phyloP scores from a whole-genome alignment of 1,140 invertebrate genomes.

The Drosophila watanabei region DNA sequence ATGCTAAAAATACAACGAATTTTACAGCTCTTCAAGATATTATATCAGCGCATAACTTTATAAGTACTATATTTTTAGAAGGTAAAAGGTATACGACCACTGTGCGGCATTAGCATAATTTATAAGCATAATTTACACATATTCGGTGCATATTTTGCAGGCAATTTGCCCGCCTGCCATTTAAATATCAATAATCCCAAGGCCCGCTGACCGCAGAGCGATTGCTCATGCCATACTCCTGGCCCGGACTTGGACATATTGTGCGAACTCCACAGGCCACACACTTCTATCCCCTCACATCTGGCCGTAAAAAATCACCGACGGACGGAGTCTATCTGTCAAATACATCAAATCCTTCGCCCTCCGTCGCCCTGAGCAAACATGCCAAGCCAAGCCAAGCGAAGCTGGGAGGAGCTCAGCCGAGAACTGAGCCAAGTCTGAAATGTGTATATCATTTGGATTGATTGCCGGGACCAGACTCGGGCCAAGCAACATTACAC shows the following conservation, averaged over 20 bases:
- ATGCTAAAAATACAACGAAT: background rate
- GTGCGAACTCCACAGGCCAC: slow-evolving; percentile 27
- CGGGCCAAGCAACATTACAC: slow-evolving; percentile 18
- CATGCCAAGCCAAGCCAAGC: slow-evolving; percentile 47
- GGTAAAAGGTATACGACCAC: background rate
- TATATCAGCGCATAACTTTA: too few species aligned
- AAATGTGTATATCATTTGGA: slow-evolving; percentile 82
- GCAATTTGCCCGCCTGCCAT: slow-evolving; percentile 35
- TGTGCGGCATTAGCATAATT: slow-evolving; percentile 53
- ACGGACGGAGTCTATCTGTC: slow-evolving; percentile 67
- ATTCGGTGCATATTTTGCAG: slow-evolving; percentile 32
- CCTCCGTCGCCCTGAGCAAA: slow-evolving; percentile 42
- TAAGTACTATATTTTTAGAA: background rate
- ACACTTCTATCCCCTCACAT: slow-evolving; percentile 16
- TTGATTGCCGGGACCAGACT: slow-evolving; percentile 62
- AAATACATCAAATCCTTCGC: slow-evolving; percentile 72
- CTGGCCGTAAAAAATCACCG: slow-evolving; percentile 63
- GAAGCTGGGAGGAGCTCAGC: slow-evolving; percentile 33
- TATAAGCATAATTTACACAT: slow-evolving; percentile 39
- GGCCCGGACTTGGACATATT: slow-evolving; percentile 75
- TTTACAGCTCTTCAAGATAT: background rate
- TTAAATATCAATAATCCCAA: slow-evolving; percentile 54
- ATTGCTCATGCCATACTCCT: slow-evolving; percentile 45
- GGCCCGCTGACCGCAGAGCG: slow-evolving; percentile 27
- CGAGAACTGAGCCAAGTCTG: slow-evolving; percentile 51